Conservation (phyloP, 1,140 invertebrate species). For the Episyrphus balteatus region DNA sequence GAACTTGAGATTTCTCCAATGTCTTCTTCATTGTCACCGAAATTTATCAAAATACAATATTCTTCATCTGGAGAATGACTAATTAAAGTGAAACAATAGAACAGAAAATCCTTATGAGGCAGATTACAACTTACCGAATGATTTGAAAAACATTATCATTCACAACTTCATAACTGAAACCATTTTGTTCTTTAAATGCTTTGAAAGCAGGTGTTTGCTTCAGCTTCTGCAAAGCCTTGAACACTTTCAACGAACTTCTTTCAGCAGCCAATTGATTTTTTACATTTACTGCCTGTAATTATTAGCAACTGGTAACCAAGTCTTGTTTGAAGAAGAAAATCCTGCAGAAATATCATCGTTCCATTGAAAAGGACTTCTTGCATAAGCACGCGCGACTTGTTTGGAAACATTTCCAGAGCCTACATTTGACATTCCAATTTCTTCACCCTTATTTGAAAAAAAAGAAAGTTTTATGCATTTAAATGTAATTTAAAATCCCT, state of each 20-base stretch:
- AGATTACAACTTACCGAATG: too few species aligned
- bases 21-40: background rate
- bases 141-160: background rate
- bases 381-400: constrained; percentile 44
- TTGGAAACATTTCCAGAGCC: constrained; percentile 33
- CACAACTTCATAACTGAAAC: background rate
- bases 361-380: constrained; percentile 64
- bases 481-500: background rate
- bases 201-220: background rate
- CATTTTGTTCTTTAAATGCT: background rate
- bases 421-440: constrained; percentile 59
- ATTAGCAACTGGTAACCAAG: constrained; percentile 49
- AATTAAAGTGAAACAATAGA: too few species aligned
- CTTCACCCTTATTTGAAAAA: constrained; percentile 47
- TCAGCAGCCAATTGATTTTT: background rate
- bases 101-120: too few species aligned
- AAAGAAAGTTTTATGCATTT: background rate
- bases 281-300: constrained; percentile 39
- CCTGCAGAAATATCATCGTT: constrained; percentile 28
- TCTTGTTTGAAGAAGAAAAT: constrained; percentile 39
- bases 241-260: background rate
- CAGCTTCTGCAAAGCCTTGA: background rate
- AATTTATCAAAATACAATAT: too few species aligned
- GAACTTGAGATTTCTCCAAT: background rate
- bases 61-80: too few species aligned